Evolutionary conservation across 2,888 invertebrate genomes (phyloP).

Genomic region (Drosophila macrospina): DNA sequence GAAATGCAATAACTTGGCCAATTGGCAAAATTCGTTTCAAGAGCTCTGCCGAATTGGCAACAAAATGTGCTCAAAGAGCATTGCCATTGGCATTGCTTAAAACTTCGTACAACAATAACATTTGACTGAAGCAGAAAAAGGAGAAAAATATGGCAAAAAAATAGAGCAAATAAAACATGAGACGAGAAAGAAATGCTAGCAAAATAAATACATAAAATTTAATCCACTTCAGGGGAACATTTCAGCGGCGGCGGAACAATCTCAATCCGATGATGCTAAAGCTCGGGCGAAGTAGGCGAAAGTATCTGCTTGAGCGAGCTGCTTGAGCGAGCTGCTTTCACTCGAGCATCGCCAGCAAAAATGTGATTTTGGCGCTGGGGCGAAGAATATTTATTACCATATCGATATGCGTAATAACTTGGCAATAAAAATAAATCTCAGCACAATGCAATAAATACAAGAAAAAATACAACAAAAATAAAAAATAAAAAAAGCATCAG

Average conservation of each 20-base stretch:
- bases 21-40: constrained; percentile 55
- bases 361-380: constrained; percentile 37
- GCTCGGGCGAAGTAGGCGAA: neutral
- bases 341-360: constrained; percentile 61
- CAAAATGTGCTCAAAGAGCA: constrained; percentile 62
- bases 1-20: constrained; percentile 62
- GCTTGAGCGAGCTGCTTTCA: constrained; percentile 60
- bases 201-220: constrained; percentile 64
- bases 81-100: constrained; percentile 58
- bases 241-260: constrained; percentile 27
- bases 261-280: constrained; percentile 6
- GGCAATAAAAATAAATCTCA: constrained; percentile 81
- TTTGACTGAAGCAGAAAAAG: constrained; percentile 27
- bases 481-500: constrained; percentile 79
- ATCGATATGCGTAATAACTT: constrained; percentile 81
- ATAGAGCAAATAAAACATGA: neutral
- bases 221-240: constrained; percentile 65
- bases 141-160: constrained; percentile 25
- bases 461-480: constrained; percentile 82
- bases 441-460: constrained; percentile 78
- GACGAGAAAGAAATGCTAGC: constrained; percentile 46
- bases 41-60: constrained; percentile 63
- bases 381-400: constrained; percentile 75
- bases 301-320: constrained; percentile 25
- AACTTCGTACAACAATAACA: constrained; percentile 53